A percentile compares a stretch with the other conserved stretches of the same genome.
Conservation (phyloP, 2,888 invertebrate species). For the Mesorhabditis spiculigera region DNA sequence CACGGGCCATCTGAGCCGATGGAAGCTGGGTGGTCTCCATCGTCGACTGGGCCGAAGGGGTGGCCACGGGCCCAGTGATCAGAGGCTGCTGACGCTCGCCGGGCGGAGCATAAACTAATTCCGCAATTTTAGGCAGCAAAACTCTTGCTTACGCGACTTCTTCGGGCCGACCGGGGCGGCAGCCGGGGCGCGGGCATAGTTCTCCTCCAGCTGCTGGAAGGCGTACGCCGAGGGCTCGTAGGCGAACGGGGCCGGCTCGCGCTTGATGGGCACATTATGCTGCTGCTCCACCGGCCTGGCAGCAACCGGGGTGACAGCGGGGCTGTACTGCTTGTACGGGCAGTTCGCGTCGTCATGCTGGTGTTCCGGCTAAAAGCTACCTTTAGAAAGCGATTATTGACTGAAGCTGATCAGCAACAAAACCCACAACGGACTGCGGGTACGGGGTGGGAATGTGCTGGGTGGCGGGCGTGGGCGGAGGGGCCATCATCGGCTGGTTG, state of each 20-base stretch:
- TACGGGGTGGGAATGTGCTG: too few species aligned
- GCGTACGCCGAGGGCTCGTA: neutral
- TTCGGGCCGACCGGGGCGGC: neutral
- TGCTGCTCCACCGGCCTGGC: too few species aligned
- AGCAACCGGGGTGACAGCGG: neutral
- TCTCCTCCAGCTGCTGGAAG: neutral
- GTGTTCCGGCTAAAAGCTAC: neutral
- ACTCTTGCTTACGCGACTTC: slow-evolving; percentile 2
- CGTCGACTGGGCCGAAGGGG: neutral
- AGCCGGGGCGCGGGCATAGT: neutral
- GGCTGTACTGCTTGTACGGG: neutral
- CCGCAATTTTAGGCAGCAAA: neutral
- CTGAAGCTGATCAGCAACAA: too few species aligned
- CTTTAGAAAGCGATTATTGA: neutral
- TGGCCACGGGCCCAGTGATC: neutral
- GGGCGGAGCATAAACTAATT: neutral
- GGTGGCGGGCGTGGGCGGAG: neutral
- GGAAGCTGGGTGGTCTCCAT: slow-evolving; percentile 3
- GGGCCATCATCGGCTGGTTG: neutral
- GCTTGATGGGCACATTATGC: too few species aligned
- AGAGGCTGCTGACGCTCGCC: neutral
- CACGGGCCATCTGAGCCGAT: neutral
- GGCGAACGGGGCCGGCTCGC: neutral
- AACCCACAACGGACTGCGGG: too few species aligned
- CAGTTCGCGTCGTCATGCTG: neutral